Evolutionary conservation across 2,797 vertebrate species (phyloP).

Genomic region (Rachycentron canadum): DNA sequence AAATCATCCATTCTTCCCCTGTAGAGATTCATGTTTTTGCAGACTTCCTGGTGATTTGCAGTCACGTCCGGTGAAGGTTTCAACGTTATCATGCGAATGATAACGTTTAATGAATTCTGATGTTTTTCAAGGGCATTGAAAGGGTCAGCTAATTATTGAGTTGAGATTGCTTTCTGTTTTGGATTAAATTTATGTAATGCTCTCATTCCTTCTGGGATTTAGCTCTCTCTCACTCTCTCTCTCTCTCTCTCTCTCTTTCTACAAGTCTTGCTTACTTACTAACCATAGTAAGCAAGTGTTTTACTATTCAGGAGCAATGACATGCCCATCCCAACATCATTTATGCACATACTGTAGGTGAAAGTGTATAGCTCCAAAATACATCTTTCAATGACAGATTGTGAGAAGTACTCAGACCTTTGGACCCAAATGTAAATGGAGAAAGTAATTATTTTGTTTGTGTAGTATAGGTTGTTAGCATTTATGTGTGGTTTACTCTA

Average conservation of each 20-base stretch:
- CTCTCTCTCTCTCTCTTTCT: background rate
- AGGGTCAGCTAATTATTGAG: slow-evolving; percentile 21
- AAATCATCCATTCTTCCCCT: too few relatives aligned
- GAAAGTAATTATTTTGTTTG: too few relatives aligned
- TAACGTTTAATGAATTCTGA: slow-evolving; percentile 19
- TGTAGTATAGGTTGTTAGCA: too few relatives aligned
- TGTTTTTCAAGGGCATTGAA: slow-evolving; percentile 10
- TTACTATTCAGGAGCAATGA: background rate
- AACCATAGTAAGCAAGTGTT: slow-evolving; percentile 1
- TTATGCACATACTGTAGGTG: background rate
- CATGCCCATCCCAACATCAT: background rate
- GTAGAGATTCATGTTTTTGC: background rate
- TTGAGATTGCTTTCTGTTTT: slow-evolving; percentile 11
- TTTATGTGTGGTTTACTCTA: background rate
- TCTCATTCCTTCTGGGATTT: background rate
- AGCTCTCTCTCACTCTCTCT: background rate
- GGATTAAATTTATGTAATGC: slow-evolving; percentile 5
- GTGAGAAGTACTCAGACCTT: too few relatives aligned
- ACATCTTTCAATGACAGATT: background rate
- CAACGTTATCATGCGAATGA: background rate
- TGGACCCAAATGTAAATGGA: too few relatives aligned
- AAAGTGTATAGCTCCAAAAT: background rate
- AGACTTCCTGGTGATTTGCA: slow-evolving; percentile 2
- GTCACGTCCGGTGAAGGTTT: background rate
- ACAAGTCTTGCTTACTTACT: too few relatives aligned